A percentile compares a stretch with the other conserved stretches of the same genome.
Conservation (phyloP, 2,888 invertebrate species). For the Volucella inanis region DNA sequence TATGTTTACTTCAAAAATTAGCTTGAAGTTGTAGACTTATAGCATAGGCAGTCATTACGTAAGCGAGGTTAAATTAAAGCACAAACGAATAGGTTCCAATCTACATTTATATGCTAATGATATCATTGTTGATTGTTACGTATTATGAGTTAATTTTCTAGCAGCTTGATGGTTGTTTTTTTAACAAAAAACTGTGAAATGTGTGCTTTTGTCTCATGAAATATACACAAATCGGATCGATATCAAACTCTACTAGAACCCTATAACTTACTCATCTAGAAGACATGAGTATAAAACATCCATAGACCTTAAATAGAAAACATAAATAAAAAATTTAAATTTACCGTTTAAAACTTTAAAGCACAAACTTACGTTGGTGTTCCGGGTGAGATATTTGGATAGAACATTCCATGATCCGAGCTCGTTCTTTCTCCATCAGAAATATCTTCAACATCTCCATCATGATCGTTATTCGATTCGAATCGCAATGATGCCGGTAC, state of each 20-base stretch:
- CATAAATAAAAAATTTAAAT: not conserved
- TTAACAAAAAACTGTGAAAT: too few species aligned
- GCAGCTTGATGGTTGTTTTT: too few species aligned
- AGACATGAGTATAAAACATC: not conserved
- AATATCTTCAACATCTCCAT: conserved; percentile 93
- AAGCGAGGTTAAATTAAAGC: too few species aligned
- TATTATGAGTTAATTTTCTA: too few species aligned
- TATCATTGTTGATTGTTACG: too few species aligned
- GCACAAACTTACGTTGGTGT: conserved; percentile 82
- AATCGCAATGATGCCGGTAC: conserved; percentile 80
- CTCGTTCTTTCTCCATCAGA: conserved; percentile 92
- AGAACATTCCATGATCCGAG: conserved; percentile 90
- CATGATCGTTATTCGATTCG: conserved; percentile 90
- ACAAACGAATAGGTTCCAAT: too few species aligned
- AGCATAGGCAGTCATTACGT: too few species aligned
- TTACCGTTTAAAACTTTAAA: not conserved
- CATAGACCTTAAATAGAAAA: conserved; percentile 3
- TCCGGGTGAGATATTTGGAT: conserved; percentile 84
- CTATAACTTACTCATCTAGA: conserved; percentile 1
- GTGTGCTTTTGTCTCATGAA: too few species aligned
- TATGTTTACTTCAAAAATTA: too few species aligned
- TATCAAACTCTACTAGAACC: not conserved
- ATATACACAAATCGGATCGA: too few species aligned
- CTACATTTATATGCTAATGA: too few species aligned
- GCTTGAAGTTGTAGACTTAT: too few species aligned